Conservation (phyloP, 53 echinoderm and acorn worm genomes). For the Glandiceps talaboti region DNA sequence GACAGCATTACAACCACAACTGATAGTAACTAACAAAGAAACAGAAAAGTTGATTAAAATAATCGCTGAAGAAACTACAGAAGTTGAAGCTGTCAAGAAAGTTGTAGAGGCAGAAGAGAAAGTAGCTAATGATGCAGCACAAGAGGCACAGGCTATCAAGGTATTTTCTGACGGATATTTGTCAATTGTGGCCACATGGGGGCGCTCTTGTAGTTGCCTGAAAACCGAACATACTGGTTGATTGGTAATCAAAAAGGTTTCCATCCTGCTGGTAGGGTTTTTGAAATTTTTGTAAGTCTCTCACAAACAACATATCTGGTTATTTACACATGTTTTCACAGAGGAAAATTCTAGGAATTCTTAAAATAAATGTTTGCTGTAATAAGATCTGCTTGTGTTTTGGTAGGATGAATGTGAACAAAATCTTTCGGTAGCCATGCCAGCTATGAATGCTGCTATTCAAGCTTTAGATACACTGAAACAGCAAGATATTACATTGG, state of each 20-base stretch:
- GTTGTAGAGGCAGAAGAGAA: constrained; percentile 77
- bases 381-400: background rate
- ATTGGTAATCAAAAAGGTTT: too few relatives aligned
- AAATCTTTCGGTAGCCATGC: constrained; percentile 87
- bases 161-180: constrained; percentile 22
- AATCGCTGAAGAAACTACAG: constrained; percentile 62
- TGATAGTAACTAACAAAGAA: constrained; percentile 82
- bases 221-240: too few relatives aligned
- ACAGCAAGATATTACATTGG: constrained; percentile 70
- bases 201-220: too few relatives aligned
- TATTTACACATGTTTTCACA: too few relatives aligned
- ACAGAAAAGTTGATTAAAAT: constrained; percentile 76
- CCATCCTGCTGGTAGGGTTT: background rate
- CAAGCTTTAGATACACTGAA: constrained; percentile 79
- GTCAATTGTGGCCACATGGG: too few relatives aligned
- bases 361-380: too few relatives aligned
- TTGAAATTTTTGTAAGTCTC: too few relatives aligned
- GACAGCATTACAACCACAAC: constrained; percentile 76
- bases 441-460: constrained; percentile 85
- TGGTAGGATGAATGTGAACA: constrained; percentile 80
- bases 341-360: too few relatives aligned
- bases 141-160: constrained; percentile 81
- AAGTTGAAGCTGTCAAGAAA: constrained; percentile 83
- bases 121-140: constrained; percentile 74
- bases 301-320: too few relatives aligned